Conservation (phyloP, 2,113 vertebrate genomes). For the Sisor rabdophorus region DNA sequence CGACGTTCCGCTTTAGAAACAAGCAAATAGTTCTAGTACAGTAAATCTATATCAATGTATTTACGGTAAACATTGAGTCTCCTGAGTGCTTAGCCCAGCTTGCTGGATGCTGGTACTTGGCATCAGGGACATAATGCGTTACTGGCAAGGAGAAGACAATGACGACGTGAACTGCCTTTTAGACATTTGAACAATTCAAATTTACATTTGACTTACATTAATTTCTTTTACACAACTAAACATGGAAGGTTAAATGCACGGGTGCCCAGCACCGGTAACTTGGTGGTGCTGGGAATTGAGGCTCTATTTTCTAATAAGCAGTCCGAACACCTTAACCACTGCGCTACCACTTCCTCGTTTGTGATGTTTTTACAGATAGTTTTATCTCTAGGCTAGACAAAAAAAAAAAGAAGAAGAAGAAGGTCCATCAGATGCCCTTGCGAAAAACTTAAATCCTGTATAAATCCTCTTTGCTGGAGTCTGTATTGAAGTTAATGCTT, state of each 20-base stretch:
- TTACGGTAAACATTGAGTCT: too few species aligned
- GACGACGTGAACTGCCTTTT: slow-evolving; percentile 3
- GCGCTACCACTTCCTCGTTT: neutral
- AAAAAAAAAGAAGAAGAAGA: neutral
- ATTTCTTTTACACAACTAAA: too few species aligned
- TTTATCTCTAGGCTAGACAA: slow-evolving; percentile 26
- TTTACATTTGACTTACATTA: neutral
- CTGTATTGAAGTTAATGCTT: slow-evolving; percentile 21
- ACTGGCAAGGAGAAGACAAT: neutral
- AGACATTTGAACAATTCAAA: slow-evolving; percentile 16
- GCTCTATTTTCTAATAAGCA: too few species aligned
- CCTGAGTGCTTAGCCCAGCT: neutral
- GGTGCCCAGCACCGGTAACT: too few species aligned
- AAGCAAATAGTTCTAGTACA: neutral
- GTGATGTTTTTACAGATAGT: slow-evolving; percentile 27
- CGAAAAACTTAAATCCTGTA: neutral
- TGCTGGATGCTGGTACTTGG: neutral
- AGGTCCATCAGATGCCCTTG: slow-evolving; percentile 7
- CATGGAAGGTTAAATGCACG: too few species aligned
- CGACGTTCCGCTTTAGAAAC: neutral
- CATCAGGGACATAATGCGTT: slow-evolving; percentile 13
- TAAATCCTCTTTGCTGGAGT: neutral
- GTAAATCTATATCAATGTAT: too few species aligned
- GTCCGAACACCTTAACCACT: too few species aligned
- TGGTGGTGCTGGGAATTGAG: too few species aligned